Evolutionary conservation across 2,888 invertebrate genomes (phyloP).

Genomic region (Carcina quercana): DNA sequence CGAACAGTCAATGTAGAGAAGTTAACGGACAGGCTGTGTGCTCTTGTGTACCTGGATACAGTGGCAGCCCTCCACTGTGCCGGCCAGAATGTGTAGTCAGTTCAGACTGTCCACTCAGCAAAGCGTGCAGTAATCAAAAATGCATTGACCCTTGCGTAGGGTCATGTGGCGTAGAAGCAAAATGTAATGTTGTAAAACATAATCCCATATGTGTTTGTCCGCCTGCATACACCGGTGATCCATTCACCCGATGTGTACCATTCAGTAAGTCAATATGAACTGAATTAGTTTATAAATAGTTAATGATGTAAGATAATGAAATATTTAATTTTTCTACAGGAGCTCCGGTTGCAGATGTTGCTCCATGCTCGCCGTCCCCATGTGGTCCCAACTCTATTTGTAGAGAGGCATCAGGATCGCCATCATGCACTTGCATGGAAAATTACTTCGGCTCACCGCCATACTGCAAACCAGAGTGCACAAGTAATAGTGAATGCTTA

Average conservation of each 20-base stretch:
- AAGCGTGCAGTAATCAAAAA: constrained; percentile 83
- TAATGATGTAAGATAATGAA: background rate
- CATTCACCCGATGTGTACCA: constrained; percentile 80
- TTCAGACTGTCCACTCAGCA: constrained; percentile 81
- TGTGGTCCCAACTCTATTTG: constrained; percentile 80
- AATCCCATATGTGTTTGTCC: constrained; percentile 84
- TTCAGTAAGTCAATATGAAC: constrained; percentile 46
- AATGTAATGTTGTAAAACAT: constrained; percentile 84
- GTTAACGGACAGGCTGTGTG: constrained; percentile 81
- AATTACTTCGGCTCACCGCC: constrained; percentile 84
- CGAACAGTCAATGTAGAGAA: constrained; percentile 81
- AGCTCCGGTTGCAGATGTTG: constrained; percentile 59
- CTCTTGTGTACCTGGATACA: constrained; percentile 80
- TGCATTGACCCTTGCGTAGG: constrained; percentile 84
- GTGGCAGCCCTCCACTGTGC: constrained; percentile 83
- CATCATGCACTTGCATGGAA: constrained; percentile 80
- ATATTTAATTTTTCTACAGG: constrained; percentile 37
- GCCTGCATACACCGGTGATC: constrained; percentile 80
- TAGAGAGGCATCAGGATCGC: constrained; percentile 67
- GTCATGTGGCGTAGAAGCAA: constrained; percentile 82
- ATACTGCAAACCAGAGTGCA: constrained; percentile 83
- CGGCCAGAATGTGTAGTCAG: constrained; percentile 85
- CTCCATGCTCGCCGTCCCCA: constrained; percentile 81
- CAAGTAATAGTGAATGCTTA: constrained; percentile 80
- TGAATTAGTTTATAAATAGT: background rate